Evolutionary conservation across 2,113 vertebrate genomes (phyloP).

Genomic region (Cryptotis parvus): DNA sequence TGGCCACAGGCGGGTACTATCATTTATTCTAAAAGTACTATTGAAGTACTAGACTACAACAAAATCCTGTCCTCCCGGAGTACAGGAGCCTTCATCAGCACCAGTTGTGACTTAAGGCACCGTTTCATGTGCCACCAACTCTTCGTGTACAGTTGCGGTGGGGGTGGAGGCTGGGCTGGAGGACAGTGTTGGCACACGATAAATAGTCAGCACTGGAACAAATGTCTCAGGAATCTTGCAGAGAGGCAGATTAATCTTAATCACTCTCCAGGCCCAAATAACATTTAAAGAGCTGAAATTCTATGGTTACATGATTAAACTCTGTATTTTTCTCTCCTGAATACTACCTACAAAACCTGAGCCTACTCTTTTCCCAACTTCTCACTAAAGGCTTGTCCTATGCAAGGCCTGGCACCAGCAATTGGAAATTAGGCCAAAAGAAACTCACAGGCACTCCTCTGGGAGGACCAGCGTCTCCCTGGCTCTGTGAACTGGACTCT

Average conservation of each 20-base stretch:
- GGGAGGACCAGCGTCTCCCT: neutral
- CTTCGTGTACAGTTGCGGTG: accelerated
- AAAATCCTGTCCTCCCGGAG: neutral
- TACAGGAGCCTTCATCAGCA: neutral
- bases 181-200: neutral
- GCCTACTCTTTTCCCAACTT: neutral
- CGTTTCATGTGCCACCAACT: neutral
- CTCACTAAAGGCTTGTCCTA: neutral
- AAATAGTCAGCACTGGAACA: neutral
- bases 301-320: neutral
- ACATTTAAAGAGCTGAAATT: neutral
- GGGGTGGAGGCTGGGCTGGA: too few species aligned
- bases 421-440: neutral
- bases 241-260: neutral
- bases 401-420: neutral
- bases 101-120: neutral
- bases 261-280: neutral
- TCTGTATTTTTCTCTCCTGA: neutral
- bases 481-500: neutral
- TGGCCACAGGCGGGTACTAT: neutral
- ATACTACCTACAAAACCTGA: neutral
- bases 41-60: neutral
- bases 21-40: neutral
- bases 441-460: neutral
- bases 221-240: neutral